Evolutionary conservation across 2,888 invertebrate genomes (phyloP).

Genomic region (Ectemnius lituratus): DNA sequence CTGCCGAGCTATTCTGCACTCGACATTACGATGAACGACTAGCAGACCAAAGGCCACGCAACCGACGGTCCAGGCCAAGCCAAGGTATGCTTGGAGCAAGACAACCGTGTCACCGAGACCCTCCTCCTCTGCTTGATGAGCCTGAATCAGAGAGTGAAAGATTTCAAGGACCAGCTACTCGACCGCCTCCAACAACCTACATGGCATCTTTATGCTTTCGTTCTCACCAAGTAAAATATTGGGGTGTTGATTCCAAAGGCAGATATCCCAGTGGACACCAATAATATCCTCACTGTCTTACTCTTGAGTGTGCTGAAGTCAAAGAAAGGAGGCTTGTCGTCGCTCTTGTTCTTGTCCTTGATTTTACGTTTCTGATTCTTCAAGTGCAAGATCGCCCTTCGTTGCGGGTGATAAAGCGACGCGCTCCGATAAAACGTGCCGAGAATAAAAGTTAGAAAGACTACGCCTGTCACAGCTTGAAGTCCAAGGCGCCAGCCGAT

Average conservation of each 20-base stretch:
- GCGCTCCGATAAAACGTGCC: slow-evolving; percentile 94
- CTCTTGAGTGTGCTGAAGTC: slow-evolving; percentile 92
- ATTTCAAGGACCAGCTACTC: not conserved
- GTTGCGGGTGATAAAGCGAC: slow-evolving; percentile 91
- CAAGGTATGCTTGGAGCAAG: slow-evolving; percentile 86
- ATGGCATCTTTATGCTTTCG: too few species aligned
- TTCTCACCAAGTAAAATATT: slow-evolving; percentile 86
- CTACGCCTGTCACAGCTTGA: slow-evolving; percentile 91
- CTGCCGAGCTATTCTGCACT: slow-evolving; percentile 91
- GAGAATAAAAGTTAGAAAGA: slow-evolving; percentile 90
- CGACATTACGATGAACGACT: slow-evolving; percentile 89
- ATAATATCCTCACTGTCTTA: slow-evolving; percentile 89
- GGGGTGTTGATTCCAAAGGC: slow-evolving; percentile 93
- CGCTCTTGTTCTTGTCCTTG: slow-evolving; percentile 87
- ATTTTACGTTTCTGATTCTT: slow-evolving; percentile 93
- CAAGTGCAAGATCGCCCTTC: slow-evolving; percentile 91
- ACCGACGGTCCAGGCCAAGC: slow-evolving; percentile 90
- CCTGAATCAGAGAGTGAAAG: slow-evolving; percentile 73
- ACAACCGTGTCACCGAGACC: slow-evolving; percentile 83
- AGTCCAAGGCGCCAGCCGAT: slow-evolving; percentile 91
- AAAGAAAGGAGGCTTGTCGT: slow-evolving; percentile 91
- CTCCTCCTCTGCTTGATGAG: slow-evolving; percentile 88
- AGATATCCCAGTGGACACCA: slow-evolving; percentile 88
- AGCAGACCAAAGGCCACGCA: slow-evolving; percentile 89
- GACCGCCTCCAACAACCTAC: too few species aligned